Base-by-base conservation (phyloP, 2,113 vertebrate genomes). In the Megaptera novaeangliae region DNA sequence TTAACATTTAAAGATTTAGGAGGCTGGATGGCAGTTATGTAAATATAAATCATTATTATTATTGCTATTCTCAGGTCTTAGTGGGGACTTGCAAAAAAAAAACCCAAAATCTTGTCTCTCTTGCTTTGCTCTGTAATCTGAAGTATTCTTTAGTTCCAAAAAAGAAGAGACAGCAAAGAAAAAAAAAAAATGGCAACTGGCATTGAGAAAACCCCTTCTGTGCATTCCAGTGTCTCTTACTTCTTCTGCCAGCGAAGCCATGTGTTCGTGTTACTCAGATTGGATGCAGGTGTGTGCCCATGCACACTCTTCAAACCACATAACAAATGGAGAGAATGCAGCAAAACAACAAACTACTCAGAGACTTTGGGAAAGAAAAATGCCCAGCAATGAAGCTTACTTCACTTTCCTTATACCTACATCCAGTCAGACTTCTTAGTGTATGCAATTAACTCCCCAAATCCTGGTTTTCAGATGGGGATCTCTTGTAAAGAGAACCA, bases 261-360 rank as follows among this genome's bases (percentile, higher is more conserved):
- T 39, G 87, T 64, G 64, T 71, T 88, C 7, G 0, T 90, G 87
- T 46, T 64, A 20, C 34, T 85, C 77, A 93, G 41, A 94, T 93
- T 81, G 92, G 64, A 63, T 77, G 69, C 95, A 95, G 88, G 78
- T 95, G 81, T 83, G 74, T 84, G 52, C 55, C 86, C 69, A 27
- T 91, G 80, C 59, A 59, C 74, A 34, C 39, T 44, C 39, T 59
- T 36, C 44, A 74, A 96, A 49, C 44, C 81, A 25, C 21, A 34
- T 57, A 80, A 75, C 52, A 66, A 36, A 69, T 20, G 15, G 29
- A 59, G 36, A 68, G 21, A 89, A 21, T 5, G 29, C 59, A 71
- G 29, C 68, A 36, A 41, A 81, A 18, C 84, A 69, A 36, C 49
- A 74, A 25, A 55, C 49, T 8, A 5, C 46, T 39, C 57, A 10